phyloP scores from a whole-genome alignment of 2,113 vertebrate genomes.

The Blennius ocellaris region DNA sequence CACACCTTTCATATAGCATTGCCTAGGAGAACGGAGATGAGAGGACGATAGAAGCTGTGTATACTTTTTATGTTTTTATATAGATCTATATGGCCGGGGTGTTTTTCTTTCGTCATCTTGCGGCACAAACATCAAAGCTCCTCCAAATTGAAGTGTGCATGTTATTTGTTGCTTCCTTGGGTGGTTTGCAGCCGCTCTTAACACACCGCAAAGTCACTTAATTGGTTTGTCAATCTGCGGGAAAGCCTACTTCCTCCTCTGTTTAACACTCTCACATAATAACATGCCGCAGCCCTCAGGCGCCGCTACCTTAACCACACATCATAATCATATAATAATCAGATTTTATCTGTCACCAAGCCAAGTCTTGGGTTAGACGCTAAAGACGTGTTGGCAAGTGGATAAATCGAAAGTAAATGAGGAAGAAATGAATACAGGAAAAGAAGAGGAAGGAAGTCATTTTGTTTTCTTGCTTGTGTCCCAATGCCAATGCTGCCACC shows the following conservation, averaged over 20 bases:
- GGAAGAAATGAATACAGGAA: constrained; percentile 23
- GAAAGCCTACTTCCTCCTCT: constrained; percentile 54
- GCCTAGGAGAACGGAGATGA: constrained; percentile 23
- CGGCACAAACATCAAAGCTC: constrained; percentile 18
- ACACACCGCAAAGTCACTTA: constrained; percentile 68
- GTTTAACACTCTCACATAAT: constrained; percentile 57
- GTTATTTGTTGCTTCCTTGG: constrained; percentile 58
- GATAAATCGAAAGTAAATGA: constrained; percentile 35
- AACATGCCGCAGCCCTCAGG: constrained; percentile 38
- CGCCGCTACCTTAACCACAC: constrained; percentile 69
- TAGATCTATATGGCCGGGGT: not conserved
- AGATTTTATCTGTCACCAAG: constrained; percentile 50
- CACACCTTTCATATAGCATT: constrained; percentile 28
- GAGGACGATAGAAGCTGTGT: constrained; percentile 18
- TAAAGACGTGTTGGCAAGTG: constrained; percentile 47
- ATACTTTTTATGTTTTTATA: not conserved
- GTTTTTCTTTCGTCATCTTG: not conserved
- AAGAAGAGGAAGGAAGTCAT: constrained; percentile 24
- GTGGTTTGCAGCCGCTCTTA: constrained; percentile 56
- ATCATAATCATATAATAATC: constrained; percentile 62
- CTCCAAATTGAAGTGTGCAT: constrained; percentile 11
- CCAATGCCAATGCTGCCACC: constrained; percentile 2
- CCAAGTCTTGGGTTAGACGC: constrained; percentile 22
- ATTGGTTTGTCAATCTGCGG: constrained; percentile 79
- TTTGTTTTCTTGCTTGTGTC: constrained; percentile 30